Evolutionary conservation across 2,888 invertebrate species (phyloP).

Genomic region (Limnephilus auricula): DNA sequence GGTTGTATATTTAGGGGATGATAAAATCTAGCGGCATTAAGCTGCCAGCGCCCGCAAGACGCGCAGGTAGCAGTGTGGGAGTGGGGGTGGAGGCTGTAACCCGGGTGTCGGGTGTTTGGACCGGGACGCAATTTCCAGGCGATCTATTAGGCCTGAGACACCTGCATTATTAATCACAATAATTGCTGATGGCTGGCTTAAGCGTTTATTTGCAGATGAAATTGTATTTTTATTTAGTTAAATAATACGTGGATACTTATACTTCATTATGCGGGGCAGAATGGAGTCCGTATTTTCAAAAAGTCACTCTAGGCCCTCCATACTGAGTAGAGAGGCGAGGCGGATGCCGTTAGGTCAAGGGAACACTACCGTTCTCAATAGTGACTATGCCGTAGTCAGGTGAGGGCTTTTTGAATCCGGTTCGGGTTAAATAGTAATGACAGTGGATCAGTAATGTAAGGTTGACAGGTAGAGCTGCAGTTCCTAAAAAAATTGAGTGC

Average conservation of each 20-base stretch:
- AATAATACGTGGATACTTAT: background rate
- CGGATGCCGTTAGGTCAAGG: no score
- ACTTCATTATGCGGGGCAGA: no score
- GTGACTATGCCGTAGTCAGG: no score
- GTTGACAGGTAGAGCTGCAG: no score
- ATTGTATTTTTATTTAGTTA: background rate
- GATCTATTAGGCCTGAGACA: background rate
- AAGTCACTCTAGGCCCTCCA: no score
- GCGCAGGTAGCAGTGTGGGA: background rate
- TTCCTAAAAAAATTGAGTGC: no score
- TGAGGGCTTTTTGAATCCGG: no score
- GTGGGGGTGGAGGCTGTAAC: background rate
- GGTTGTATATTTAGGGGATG: background rate
- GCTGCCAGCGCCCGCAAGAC: background rate
- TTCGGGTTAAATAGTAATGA: no score
- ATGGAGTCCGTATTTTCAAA: no score
- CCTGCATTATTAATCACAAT: background rate
- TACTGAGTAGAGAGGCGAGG: no score
- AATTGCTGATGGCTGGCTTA: background rate
- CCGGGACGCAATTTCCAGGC: constrained; percentile 18
- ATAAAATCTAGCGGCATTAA: background rate
- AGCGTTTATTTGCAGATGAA: background rate
- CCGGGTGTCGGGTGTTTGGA: background rate
- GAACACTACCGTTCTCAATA: no score
- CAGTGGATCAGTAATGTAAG: no score